Percentiles rank a stretch among this genome's conserved stretches.
These are phyloP conservation scores for Porites australiensis DNA, from an alignment of 64 coral and sea anemone species.

Conservation along the genomic window DNA sequence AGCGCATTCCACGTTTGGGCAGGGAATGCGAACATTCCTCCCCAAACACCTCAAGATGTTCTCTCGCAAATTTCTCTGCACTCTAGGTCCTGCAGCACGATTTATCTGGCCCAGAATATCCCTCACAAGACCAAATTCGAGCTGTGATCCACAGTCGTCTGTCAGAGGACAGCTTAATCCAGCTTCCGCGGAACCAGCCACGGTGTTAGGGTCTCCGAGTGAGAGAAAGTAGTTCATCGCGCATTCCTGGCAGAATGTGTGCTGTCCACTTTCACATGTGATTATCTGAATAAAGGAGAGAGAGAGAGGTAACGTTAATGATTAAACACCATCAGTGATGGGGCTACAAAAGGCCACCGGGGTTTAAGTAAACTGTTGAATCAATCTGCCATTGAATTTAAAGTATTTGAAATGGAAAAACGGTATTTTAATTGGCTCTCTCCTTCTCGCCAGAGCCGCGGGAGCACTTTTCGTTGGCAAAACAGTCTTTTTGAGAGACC, in stretches of 20 bases:
- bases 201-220: not conserved
- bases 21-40: not conserved
- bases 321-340: too few species aligned
- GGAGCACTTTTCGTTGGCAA: too few species aligned
- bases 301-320: too few species aligned
- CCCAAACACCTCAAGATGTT: too few species aligned
- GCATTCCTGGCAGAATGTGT: conserved; percentile 41
- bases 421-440: too few species aligned
- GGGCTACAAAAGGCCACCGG: too few species aligned
- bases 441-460: too few species aligned
- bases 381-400: too few species aligned
- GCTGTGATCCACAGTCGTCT: conserved; percentile 23
- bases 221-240: not conserved
- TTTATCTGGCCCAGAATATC: conserved; percentile 20
- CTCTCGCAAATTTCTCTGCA: too few species aligned
- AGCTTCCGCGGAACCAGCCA: not conserved
- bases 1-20: conserved; percentile 35
- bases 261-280: not conserved
- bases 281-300: conserved; percentile 43
- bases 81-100: not conserved
- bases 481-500: too few species aligned
- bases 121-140: conserved; percentile 12
- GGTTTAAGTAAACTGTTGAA: too few species aligned
- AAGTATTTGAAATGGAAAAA: too few species aligned
- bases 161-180: conserved; percentile 40